phyloP scores from a whole-genome alignment of 2,888 invertebrate genomes.

The Teinopalpus imperialis region DNA sequence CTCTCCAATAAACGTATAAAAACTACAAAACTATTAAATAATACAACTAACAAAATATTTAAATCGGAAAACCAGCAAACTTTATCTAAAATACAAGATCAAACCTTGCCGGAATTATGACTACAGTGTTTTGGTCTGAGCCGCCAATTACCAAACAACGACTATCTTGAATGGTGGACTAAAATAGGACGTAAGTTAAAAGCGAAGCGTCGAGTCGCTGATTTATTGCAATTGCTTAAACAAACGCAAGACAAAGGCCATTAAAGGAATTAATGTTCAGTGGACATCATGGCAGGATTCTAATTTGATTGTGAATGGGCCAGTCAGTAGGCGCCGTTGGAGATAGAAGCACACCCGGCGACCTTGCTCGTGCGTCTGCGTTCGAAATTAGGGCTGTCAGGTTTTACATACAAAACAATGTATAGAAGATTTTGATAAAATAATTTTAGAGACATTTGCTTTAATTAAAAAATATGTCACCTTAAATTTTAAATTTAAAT shows the following conservation, averaged over 20 bases:
- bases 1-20: no score
- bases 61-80: no score
- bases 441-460: no score
- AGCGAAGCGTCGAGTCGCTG: slow-evolving; percentile 48
- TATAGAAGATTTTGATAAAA: no score
- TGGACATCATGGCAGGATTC: slow-evolving; percentile 43
- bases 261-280: slow-evolving; percentile 44
- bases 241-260: slow-evolving; percentile 43
- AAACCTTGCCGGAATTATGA: no score
- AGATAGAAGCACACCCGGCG: slow-evolving; percentile 69
- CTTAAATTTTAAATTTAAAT: no score
- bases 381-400: slow-evolving; percentile 36
- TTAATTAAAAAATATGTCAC: no score
- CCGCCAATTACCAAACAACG: slow-evolving; percentile 57
- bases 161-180: slow-evolving; percentile 42
- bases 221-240: slow-evolving; percentile 52
- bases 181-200: slow-evolving; percentile 59
- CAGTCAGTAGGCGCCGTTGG: slow-evolving; percentile 50
- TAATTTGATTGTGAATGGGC: slow-evolving; percentile 42
- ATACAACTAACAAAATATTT: no score
- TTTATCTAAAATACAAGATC: no score
- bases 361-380: slow-evolving; percentile 67
- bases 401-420: no score
- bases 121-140: no score
- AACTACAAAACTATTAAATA: no score